A percentile compares a stretch with the other conserved stretches of the same genome.
phyloP scores from a whole-genome alignment of 53 echinoderm and acorn worm species.

The Antedon mediterranea region DNA sequence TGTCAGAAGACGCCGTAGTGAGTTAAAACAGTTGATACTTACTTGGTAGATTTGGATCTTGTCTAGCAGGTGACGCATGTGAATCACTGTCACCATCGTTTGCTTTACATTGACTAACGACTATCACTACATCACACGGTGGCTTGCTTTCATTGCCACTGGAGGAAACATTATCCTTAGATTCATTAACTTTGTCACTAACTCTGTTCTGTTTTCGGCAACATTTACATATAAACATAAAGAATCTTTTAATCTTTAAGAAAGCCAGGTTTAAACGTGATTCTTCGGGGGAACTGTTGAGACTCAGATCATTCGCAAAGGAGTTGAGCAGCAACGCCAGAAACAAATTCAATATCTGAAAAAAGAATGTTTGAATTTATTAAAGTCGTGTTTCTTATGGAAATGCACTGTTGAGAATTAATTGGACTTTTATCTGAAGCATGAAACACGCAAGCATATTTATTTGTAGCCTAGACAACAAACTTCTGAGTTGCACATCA shows the following conservation, averaged over 20 bases:
- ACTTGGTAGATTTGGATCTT: too few relatives aligned
- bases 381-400: too few relatives aligned
- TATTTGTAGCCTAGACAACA: too few relatives aligned
- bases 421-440: too few relatives aligned
- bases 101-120: slow-evolving; percentile 43
- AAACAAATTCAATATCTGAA: slow-evolving; percentile 81
- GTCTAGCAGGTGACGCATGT: too few relatives aligned
- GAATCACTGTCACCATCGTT: slow-evolving; percentile 58
- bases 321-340: slow-evolving; percentile 80
- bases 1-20: too few relatives aligned
- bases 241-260: slow-evolving; percentile 47
- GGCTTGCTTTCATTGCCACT: not conserved
- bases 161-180: not conserved
- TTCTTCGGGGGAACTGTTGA: slow-evolving; percentile 34
- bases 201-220: slow-evolving; percentile 34
- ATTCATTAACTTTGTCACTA: slow-evolving; percentile 3
- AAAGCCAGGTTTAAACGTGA: slow-evolving; percentile 48
- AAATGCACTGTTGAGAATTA: too few relatives aligned
- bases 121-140: slow-evolving; percentile 29
- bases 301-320: slow-evolving; percentile 63
- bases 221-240: slow-evolving; percentile 10
- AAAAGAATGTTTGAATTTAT: not conserved
- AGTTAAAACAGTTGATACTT: too few relatives aligned
- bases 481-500: too few relatives aligned
- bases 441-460: too few relatives aligned